Base-by-base conservation (phyloP, 1,140 invertebrate species). In the Saccostrea cuccullata region DNA sequence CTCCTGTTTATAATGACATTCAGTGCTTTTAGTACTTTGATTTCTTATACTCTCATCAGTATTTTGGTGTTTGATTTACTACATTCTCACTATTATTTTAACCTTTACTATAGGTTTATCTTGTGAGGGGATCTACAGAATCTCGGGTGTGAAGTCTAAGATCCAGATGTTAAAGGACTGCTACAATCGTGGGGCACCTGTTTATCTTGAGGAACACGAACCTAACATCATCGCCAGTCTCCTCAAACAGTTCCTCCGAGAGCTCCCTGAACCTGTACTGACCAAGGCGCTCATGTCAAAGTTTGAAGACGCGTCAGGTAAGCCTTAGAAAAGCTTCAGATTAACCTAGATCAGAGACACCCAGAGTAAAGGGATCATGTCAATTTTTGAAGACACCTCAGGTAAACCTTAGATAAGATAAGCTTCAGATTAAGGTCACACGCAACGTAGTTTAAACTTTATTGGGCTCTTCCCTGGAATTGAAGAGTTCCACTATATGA, bases 61-160 rank as follows among this genome's bases (percentile, higher is more conserved):
- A n/a, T n/a, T n/a, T n/a, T n/a, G n/a, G n/a, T n/a, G n/a, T n/a
- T n/a, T n/a, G n/a, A n/a, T n/a, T n/a, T n/a, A n/a, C n/a, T n/a
- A n/a, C n/a, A n/a, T n/a, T 47, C 40, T 47, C 40, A 3, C 6
- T 6, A 47, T 47, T 47, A 47, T n/a, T 47, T 47, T 47, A 6
- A 47, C 6, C 40, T 2, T 47, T 47, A 47, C 91, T n/a, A n/a
- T 91, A 95, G 97, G 97, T 20, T 95, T 98, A 89, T 96, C 96
- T 87, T 97, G 97, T 90, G 98, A 98, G 93, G 97, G 97, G 90
- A 97, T 99, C 70, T 99, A 99, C 93, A 97, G 98, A 95, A 96
- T 97, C 55, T 98, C 98, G 90, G 97, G 97, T 9, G 97, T 98
- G 23, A 99, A 98, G 95, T 98, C 98, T 30, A 98, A 98, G 95